Base-by-base conservation (phyloP, 2,888 invertebrate species). In the Keiferia lycopersicella region DNA sequence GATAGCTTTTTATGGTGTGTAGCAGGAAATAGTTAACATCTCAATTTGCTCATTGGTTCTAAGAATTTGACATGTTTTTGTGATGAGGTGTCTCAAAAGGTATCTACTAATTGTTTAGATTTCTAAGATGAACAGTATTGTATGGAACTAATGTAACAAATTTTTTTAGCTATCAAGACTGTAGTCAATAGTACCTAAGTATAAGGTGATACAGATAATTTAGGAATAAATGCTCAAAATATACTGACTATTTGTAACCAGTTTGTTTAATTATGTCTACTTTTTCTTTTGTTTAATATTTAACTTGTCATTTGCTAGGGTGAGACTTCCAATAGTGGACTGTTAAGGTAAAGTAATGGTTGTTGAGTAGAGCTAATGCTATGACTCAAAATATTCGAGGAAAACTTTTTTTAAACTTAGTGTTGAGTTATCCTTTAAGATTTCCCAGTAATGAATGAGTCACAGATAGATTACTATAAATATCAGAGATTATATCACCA, bases 211-310 rank as follows among this genome's bases (percentile, higher is more conserved):
- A 67, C 11, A 34, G 34, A 41, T 14, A n/a, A 45, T 16, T n/a
- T 45, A n/a, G 45, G n/a, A 57, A 58, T 67, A 70, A 70, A 75
- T 76, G 75, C 76, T 76, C 76, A 76, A 76, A 50, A 50, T 20
- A 50, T 7, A 76, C 70, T 65, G 64, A 61, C 20, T 39, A 53
- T 64, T n/a, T 64, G 34, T 34, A 60, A 22, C 18, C 50, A n/a
- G n/a, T 45, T 6, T 16, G 6, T 45, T n/a, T 41, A 41, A 41
- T 45, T 45, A n/a, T 16, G n/a, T 3, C 16, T 45, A 34, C 26
- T 26, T 26, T 26, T n/a, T n/a, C n/a, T n/a, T n/a, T n/a, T n/a
- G n/a, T n/a, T n/a, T n/a, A n/a, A n/a, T n/a, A n/a, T n/a, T n/a
- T n/a, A n/a, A n/a, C n/a, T n/a, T n/a, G n/a, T n/a, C n/a, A n/a